A percentile compares a stretch with the other conserved stretches of the same genome.
Evolutionary conservation across 2,888 invertebrate species (phyloP).

Genomic region (Eubasilissa splendida): DNA sequence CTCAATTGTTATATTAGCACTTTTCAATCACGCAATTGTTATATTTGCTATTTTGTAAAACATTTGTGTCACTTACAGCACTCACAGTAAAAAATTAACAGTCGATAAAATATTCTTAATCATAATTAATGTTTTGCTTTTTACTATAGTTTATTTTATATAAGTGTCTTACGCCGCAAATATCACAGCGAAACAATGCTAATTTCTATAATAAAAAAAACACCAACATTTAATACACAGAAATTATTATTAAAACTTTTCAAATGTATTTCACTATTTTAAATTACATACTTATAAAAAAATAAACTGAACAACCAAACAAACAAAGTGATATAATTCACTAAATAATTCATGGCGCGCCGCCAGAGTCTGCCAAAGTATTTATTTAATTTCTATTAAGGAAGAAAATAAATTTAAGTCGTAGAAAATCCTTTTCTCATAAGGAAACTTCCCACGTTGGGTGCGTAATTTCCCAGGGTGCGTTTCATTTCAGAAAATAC

Average conservation of each 20-base stretch:
- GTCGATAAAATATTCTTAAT: conserved; percentile 8
- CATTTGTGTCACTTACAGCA: conserved; percentile 1
- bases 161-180: conserved; percentile 23
- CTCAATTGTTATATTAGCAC: background rate
- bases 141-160: background rate
- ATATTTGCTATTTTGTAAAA: background rate
- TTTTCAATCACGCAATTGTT: too few relatives aligned
- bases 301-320: conserved; percentile 5
- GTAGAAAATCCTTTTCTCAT: conserved; percentile 23
- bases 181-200: conserved; percentile 1
- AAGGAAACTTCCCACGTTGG: background rate
- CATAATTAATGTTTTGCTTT: background rate
- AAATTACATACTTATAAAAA: too few relatives aligned
- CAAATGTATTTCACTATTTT: background rate
- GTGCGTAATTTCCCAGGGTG: too few relatives aligned
- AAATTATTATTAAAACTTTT: background rate
- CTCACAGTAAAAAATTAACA: conserved; percentile 29
- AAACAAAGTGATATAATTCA: conserved; percentile 31
- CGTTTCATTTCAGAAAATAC: conserved; percentile 25
- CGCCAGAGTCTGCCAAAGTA: conserved; percentile 30
- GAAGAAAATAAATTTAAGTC: conserved; percentile 22
- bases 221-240: too few relatives aligned
- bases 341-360: conserved; percentile 8
- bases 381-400: conserved; percentile 36
- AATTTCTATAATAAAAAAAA: background rate